phyloP scores from a whole-genome alignment of 2,888 invertebrate genomes.

The Elmis aenea region DNA sequence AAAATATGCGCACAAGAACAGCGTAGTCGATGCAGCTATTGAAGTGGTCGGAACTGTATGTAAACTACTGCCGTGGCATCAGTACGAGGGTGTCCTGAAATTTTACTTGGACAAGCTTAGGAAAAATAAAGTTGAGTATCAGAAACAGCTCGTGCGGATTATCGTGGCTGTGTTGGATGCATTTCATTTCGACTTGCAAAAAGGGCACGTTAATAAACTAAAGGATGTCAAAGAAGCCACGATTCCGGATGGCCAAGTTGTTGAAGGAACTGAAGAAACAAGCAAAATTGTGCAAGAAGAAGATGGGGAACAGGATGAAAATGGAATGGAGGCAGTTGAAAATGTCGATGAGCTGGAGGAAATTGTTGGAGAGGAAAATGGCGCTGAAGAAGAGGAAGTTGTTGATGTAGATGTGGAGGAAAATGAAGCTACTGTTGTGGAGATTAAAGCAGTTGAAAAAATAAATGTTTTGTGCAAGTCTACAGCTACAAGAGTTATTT shows the following conservation, averaged over 20 bases:
- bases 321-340: conserved; percentile 12
- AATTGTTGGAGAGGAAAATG: conserved; percentile 34
- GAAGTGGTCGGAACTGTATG: conserved; percentile 75
- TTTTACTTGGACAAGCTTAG: conserved; percentile 75
- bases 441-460: conserved; percentile 42
- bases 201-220: conserved; percentile 49
- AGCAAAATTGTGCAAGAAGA: conserved; percentile 29
- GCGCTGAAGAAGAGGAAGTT: conserved; percentile 32
- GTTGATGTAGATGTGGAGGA: conserved; percentile 22
- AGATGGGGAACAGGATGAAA: conserved; percentile 28
- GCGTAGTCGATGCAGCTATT: conserved; percentile 78
- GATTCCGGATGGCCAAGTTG: conserved; percentile 35
- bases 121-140: conserved; percentile 60
- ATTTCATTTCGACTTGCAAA: conserved; percentile 85
- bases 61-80: conserved; percentile 79
- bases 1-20: conserved; percentile 70
- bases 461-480: conserved; percentile 59
- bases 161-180: conserved; percentile 77
- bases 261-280: conserved; percentile 31
- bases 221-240: too few relatives aligned
- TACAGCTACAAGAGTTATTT: conserved; percentile 70
- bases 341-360: conserved; percentile 45
- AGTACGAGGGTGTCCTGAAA: conserved; percentile 78
- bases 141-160: conserved; percentile 76
- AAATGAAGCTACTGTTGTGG: conserved; percentile 18